Evolutionary conservation across 1,140 invertebrate genomes (phyloP), one percentile per base, ranked within the genome.

Genomic region (Subanguina moxae): DNA sequence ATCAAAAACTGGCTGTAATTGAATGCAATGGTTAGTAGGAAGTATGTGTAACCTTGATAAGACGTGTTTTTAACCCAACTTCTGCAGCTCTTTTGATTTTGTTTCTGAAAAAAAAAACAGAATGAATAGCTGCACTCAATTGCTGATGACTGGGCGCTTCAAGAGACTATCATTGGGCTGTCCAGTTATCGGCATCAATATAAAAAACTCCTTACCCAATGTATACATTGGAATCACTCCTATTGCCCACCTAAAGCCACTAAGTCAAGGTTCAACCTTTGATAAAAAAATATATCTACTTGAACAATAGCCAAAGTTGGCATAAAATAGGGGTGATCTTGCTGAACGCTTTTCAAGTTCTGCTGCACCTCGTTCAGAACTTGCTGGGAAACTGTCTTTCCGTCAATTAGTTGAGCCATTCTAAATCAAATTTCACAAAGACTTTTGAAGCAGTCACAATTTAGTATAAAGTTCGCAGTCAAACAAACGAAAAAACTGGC

Each of bases 151-250:
- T n/a, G n/a, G n/a, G n/a, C n/a, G n/a, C n/a, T n/a, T n/a, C n/a
- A n/a, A n/a, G n/a, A n/a, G n/a, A n/a, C n/a, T n/a, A n/a, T n/a
- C n/a, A n/a, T n/a, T n/a, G n/a, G n/a, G n/a, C n/a, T n/a, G n/a
- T n/a, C n/a, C n/a, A n/a, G n/a, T n/a, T n/a, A n/a, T n/a, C n/a
- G n/a, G n/a, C n/a, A n/a, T n/a, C n/a, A n/a, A n/a, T n/a, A n/a
- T n/a, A n/a, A n/a, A n/a, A n/a, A n/a, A n/a, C n/a, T 38, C 11
- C 32, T 11, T 38, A 38, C 32, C 90, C 86, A 82, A 98, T 98
- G 83, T 98, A 99, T 8, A 98, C 93, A 86, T 97, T 97, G n/a
- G 94, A 97, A 85, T 98, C 95, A 82, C 94, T 91, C 9, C 94
- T 86, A 1, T 88, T 89, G 1, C 95, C 95, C 45, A 98, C 94